A percentile compares a stretch with the other conserved stretches of the same genome.
Conservation (phyloP, 2,888 invertebrate genomes). For the Euspilapteryx auroguttella region DNA sequence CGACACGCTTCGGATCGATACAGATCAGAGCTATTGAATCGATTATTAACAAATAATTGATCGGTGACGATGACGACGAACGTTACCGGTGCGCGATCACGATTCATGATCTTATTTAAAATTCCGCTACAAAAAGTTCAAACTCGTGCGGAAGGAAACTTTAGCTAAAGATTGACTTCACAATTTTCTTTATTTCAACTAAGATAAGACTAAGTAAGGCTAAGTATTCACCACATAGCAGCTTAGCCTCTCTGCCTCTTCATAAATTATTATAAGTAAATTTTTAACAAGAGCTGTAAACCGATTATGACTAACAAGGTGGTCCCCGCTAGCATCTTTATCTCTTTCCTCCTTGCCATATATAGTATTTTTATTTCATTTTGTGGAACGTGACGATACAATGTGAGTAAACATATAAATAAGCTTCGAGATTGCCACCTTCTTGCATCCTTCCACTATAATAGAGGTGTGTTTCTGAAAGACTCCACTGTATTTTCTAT, state of each 20-base stretch:
- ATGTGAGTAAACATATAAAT: conserved; percentile 22
- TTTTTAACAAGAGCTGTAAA: conserved; percentile 41
- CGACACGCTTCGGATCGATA: conserved; percentile 29
- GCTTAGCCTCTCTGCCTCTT: conserved; percentile 25
- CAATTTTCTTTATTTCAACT: too few relatives aligned
- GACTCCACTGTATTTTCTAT: conserved; percentile 14
- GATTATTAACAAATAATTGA: conserved; percentile 41
- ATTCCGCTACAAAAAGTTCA: conserved; percentile 32
- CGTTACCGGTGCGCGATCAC: conserved; percentile 30
- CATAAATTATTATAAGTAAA: conserved; percentile 32
- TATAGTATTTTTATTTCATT: conserved; percentile 3
- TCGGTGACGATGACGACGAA: conserved; percentile 19
- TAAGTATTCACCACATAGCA: background rate
- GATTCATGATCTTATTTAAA: conserved; percentile 25
- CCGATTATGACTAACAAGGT: conserved; percentile 53
- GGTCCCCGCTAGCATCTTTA: conserved; percentile 20
- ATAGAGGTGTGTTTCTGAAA: conserved; percentile 6
- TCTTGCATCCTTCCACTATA: conserved; percentile 4
- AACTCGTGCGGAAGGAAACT: conserved; percentile 39
- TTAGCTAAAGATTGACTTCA: background rate
- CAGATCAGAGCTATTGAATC: conserved; percentile 29
- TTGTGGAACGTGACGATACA: conserved; percentile 22
- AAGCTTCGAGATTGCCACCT: conserved; percentile 31
- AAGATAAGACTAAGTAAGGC: too few relatives aligned
- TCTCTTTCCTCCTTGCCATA: conserved; percentile 5